These are phyloP conservation scores for Ataeniobius toweri DNA, from an alignment of 2,797 vertebrate genomes.

Conservation along the genomic window DNA sequence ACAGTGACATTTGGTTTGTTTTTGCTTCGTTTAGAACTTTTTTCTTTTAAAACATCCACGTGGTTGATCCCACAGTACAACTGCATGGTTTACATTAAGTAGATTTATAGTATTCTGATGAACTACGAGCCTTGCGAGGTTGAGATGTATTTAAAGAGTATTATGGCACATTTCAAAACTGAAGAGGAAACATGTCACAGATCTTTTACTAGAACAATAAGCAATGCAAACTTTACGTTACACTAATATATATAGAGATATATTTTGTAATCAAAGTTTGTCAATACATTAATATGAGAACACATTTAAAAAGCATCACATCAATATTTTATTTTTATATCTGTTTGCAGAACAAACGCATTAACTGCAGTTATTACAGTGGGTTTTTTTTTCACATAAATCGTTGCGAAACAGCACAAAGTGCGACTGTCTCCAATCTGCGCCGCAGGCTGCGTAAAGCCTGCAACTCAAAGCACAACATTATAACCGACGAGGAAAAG, in stretches of 20 bases:
- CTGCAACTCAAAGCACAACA: conserved; percentile 55
- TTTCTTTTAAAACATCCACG: conserved; percentile 67
- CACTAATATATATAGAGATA: conserved; percentile 74
- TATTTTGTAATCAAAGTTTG: conserved; percentile 75
- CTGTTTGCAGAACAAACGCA: conserved; percentile 72
- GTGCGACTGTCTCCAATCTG: conserved; percentile 52
- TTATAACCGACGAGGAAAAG: conserved; percentile 41
- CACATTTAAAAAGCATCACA: conserved; percentile 84
- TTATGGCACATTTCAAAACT: conserved; percentile 84
- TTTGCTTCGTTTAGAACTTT: conserved; percentile 61
- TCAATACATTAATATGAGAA: conserved; percentile 78
- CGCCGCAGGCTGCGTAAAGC: conserved; percentile 51
- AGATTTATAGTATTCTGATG: conserved; percentile 66
- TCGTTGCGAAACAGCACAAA: conserved; percentile 63
- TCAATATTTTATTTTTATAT: conserved; percentile 77
- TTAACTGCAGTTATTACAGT: conserved; percentile 69
- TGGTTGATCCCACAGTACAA: conserved; percentile 72
- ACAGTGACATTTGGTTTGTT: conserved; percentile 73
- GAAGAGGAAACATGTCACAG: conserved; percentile 79
- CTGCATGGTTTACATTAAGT: conserved; percentile 59
- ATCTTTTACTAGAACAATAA: conserved; percentile 79
- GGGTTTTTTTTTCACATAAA: conserved; percentile 49
- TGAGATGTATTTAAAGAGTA: conserved; percentile 68
- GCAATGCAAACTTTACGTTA: conserved; percentile 82
- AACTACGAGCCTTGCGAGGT: conserved; percentile 76